Evolutionary conservation across 2,888 invertebrate species (phyloP), one percentile per base, ranked within the genome.

Genomic region (Fragum whitleyi): DNA sequence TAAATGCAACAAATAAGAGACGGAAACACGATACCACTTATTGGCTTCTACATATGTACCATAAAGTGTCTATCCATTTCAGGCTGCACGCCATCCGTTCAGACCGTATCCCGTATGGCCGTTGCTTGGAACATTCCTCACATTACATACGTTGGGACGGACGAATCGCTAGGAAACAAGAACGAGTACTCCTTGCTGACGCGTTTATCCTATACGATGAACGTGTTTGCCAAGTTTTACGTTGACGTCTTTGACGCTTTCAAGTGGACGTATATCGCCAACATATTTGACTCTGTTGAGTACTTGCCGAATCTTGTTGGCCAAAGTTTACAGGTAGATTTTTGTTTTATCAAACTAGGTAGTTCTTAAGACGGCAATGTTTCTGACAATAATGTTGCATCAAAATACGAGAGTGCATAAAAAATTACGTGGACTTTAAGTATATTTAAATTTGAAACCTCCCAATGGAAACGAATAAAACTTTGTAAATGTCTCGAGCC

Each of bases 121-220:
- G 82, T 84, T 28, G 61, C 81, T 7, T 87, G 87, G 88, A 86
- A 89, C 73, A 71, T 89, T 14, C 87, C 88, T 2, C 75, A 88
- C 47, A 84, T 89, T 59, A 89, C 87, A 7, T 88, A 88, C 7
- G 81, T 86, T 0, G 88, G 86, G 14, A 87, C 83, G 14, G 81
- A 79, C 14, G 86, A 78, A 62, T 83, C 67, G 6, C 74, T 89
- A 16, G 86, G 79, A 3, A 79, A 89, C 85, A 90, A 90, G 76
- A 59, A 36, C 0, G 70, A 86, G 55, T 91, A 82, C 77, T 86
- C 86, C 9, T 80, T 87, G 39, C 72, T 90, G 9, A 88, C 91
- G 1, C 67, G 90, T 7, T 72, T 88, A 59, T 89, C 88, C 21
- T 83, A 76, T 65, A 81, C 77, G 0, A 72, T 78, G 74, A 75